Evolutionary conservation across 2,888 invertebrate species (phyloP), one percentile per base, ranked within the genome.

Genomic region (Sarcophaga caerulescens): DNA sequence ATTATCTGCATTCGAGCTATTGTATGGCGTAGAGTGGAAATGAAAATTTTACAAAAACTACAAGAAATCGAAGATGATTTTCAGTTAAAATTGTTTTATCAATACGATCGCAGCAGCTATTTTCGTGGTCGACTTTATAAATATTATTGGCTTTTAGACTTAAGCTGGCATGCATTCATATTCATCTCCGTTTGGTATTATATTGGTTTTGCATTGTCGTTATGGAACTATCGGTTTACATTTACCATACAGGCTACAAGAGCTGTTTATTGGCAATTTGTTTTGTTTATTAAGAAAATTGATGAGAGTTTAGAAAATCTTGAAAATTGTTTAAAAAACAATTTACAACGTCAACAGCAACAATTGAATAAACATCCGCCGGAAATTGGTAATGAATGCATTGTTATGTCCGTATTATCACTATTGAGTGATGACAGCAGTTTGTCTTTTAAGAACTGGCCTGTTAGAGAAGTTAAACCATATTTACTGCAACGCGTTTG

Each of bases 191-290:
- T 60, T 14, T 78, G 73, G 57, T 57, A 52, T 73, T 12, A 2
- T 4, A 23, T 8, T n/a, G 60, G 17, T 35, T 35, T 74, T 44
- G 35, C 5, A 45, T 6, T 4, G 11, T 10, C 35, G 1, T 8
- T 73, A n/a, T 3, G n/a, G 17, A 60, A 21, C 12, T 12, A 87
- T 10, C 85, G 87, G 0, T 80, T 88, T 6, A 1, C 88, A 2
- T 88, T 74, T 45, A 89, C 87, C 52, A 60, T 85, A 2, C 88
- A 88, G 35, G 88, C 89, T 10, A 88, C 90, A 0, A 85, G 90
- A 0, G 88, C 88, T 1, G 88, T 90, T 1, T 91, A 88, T 57
- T 75, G 89, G 66, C 90, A 91, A 75, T 85, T 88, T 70, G 21
- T 87, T 4, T 21, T 89, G 12, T 74, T 89, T 3, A 89, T 90